A percentile compares a stretch with the other conserved stretches of the same genome.
Conservation (phyloP, 1,140 invertebrate genomes). For the Neuroterus valhalla region DNA sequence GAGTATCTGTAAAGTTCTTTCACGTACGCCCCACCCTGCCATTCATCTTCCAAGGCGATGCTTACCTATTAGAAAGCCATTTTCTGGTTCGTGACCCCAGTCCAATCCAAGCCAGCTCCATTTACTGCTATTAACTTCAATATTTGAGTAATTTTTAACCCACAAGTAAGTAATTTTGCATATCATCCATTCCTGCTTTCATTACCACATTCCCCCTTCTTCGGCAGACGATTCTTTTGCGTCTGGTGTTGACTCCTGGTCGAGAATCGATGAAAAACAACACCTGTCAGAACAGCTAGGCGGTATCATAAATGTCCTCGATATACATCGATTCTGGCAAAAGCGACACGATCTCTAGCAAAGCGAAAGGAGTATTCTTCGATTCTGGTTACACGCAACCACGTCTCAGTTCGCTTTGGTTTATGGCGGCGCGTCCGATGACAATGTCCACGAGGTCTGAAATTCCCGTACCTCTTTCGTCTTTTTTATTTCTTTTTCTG, state of each 20-base stretch:
- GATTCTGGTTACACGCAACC: slow-evolving; percentile 36
- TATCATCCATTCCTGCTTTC: slow-evolving; percentile 7
- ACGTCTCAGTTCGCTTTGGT: slow-evolving; percentile 59
- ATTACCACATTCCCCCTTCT: slow-evolving; percentile 23
- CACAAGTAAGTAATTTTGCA: slow-evolving; percentile 11
- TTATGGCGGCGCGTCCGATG: slow-evolving; percentile 62
- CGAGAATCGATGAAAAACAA: slow-evolving; percentile 64
- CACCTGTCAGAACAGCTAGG: slow-evolving; percentile 48
- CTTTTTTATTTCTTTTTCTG: slow-evolving; percentile 46
- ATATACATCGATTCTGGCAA: slow-evolving; percentile 49
- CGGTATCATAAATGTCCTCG: slow-evolving; percentile 36
- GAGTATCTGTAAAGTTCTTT: background rate
- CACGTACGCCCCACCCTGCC: background rate
- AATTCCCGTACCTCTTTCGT: slow-evolving; percentile 51
- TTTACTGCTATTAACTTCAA: background rate
- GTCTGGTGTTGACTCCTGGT: slow-evolving; percentile 39
- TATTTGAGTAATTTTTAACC: background rate
- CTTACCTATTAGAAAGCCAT: slow-evolving; percentile 19
- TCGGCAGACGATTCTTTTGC: slow-evolving; percentile 44
- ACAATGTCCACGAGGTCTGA: slow-evolving; percentile 65
- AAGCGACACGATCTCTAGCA: slow-evolving; percentile 38
- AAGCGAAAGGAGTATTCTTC: slow-evolving; percentile 25
- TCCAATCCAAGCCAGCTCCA: background rate
- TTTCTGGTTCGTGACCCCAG: background rate
- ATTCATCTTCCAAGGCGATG: background rate